phyloP scores from a whole-genome alignment of 2,113 vertebrate species.

The Salminus brasiliensis region DNA sequence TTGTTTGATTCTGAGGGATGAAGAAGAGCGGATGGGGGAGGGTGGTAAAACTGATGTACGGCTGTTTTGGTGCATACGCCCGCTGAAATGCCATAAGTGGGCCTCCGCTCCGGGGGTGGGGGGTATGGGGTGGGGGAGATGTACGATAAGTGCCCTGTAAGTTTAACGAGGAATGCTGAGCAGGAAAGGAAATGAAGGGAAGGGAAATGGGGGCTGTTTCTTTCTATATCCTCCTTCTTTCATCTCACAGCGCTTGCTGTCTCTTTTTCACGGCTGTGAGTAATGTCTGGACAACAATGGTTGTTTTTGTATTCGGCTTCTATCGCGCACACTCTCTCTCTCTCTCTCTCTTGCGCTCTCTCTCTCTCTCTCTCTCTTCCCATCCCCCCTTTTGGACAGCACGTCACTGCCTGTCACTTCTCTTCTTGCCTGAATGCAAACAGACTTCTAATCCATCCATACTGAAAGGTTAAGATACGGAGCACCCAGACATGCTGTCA shows the following conservation, averaged over 20 bases:
- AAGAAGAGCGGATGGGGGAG: no score
- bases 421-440: slow-evolving; percentile 44
- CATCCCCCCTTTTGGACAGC: slow-evolving; percentile 40
- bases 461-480: slow-evolving; percentile 49
- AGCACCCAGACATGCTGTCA: slow-evolving; percentile 16
- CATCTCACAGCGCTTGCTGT: neutral
- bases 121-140: no score
- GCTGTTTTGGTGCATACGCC: no score
- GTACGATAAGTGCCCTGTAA: no score
- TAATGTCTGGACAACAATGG: neutral
- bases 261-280: neutral
- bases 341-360: neutral
- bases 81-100: no score
- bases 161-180: neutral
- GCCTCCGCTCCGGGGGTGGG: no score
- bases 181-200: slow-evolving; percentile 3
- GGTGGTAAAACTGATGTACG: no score
- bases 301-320: slow-evolving; percentile 16
- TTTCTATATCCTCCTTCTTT: neutral
- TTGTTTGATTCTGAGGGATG: no score
- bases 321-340: neutral
- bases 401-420: slow-evolving; percentile 41
- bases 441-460: slow-evolving; percentile 43
- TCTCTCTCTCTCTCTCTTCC: neutral
- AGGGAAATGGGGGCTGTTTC: neutral